Evolutionary conservation across 1,140 invertebrate genomes (phyloP), one percentile per base, ranked within the genome.

Genomic region (Amyelois transitella): DNA sequence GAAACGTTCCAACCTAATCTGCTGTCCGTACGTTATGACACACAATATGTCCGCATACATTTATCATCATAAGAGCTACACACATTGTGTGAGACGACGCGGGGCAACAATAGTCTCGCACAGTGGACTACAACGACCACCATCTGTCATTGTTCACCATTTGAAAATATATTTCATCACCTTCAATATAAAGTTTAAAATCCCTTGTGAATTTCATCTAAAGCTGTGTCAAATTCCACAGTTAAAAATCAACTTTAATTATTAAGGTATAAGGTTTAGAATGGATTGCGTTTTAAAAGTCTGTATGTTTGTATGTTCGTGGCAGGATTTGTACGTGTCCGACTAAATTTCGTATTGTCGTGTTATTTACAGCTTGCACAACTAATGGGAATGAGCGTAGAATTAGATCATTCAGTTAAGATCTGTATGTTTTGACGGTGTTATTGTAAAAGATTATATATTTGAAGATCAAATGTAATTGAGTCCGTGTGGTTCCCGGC

Each of bases 11-110:
- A 38, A 2, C 3, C 56, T 51, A 51, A 51, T 75, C 22, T 77
- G 60, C 64, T 18, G 43, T 66, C 80, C 48, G 60, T 83, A 79
- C 80, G 47, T 24, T 45, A 56, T 55, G 61, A 55, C 58, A 61
- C 66, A 78, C 74, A 81, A 81, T 76, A 77, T 72, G 65, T 64
- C 64, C 67, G 61, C 52, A 53, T 48, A 62, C 73, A 84, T 84
- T 84, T 81, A 84, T 84, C 81, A 81, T 84, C 75, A 77, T 79
- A 77, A 81, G 70, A 62, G 75, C 64, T 61, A 63, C 67, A 66
- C 62, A 44, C 55, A 63, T 57, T 62, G 60, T 60, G 53, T 53
- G 32, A 43, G 32, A 21, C 51, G 51, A 21, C 45, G 45, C 45
- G 45, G 20, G 45, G 45, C 51, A 43, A 53, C 51, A 53, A 53